These are phyloP conservation scores for Tetragnatha versicolor DNA, from an alignment of 1,140 invertebrate genomes.

Conservation along the genomic window DNA sequence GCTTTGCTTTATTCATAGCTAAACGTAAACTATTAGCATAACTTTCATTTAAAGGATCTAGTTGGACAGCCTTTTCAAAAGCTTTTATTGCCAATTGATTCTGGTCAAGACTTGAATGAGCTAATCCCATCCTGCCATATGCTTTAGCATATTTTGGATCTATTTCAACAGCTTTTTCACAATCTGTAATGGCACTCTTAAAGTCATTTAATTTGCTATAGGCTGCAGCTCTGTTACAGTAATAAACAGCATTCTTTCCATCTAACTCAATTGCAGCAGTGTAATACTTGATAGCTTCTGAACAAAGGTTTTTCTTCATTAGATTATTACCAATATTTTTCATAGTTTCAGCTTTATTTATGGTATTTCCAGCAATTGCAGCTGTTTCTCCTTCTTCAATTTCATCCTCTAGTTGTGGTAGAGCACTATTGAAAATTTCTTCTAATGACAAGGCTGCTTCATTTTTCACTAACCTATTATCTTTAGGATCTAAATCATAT, in stretches of 20 bases:
- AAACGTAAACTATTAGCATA: constrained; percentile 87
- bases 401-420: constrained; percentile 12
- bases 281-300: constrained; percentile 82
- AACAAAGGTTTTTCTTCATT: constrained; percentile 81
- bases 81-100: constrained; percentile 83
- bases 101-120: constrained; percentile 82
- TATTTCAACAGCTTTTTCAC: constrained; percentile 83
- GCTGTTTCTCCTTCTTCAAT: not conserved
- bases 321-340: constrained; percentile 82
- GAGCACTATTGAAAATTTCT: constrained; percentile 15
- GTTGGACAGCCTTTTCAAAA: constrained; percentile 85
- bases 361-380: constrained; percentile 54
- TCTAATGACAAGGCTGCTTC: constrained; percentile 20
- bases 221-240: constrained; percentile 92
- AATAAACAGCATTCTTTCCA: constrained; percentile 88
- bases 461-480: constrained; percentile 59
- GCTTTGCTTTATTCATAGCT: constrained; percentile 68
- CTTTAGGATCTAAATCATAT: constrained; percentile 69
- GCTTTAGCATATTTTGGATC: constrained; percentile 93
- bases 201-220: constrained; percentile 85
- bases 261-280: constrained; percentile 85
- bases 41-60: constrained; percentile 92
- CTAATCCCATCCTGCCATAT: constrained; percentile 88
- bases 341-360: constrained; percentile 70
- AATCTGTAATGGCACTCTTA: constrained; percentile 84